Evolutionary conservation across 1,140 invertebrate genomes (phyloP).

Genomic region (Nasonia giraulti): DNA sequence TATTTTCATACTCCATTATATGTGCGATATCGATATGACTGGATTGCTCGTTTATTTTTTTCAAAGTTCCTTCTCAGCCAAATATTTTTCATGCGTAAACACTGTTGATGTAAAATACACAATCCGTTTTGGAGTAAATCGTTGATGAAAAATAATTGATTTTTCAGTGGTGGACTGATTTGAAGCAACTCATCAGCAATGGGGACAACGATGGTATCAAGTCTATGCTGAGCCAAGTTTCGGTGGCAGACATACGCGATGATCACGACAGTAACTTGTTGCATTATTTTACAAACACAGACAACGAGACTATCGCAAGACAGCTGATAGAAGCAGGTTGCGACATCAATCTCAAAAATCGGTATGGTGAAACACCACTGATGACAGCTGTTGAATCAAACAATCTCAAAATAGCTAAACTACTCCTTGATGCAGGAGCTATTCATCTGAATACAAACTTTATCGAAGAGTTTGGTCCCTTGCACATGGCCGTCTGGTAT

Average conservation of each 20-base stretch:
- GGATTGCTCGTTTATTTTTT: too few relatives aligned
- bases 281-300: constrained; percentile 14
- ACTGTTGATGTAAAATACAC: too few relatives aligned
- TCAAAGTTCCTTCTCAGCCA: too few relatives aligned
- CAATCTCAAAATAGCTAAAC: constrained; percentile 25
- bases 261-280: constrained; percentile 14
- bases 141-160: neutral
- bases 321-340: constrained; percentile 20
- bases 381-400: constrained; percentile 28
- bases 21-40: too few relatives aligned
- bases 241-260: constrained; percentile 8
- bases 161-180: constrained; percentile 36
- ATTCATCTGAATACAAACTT: constrained; percentile 3
- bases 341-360: constrained; percentile 28
- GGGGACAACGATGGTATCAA: neutral
- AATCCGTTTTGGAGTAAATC: neutral
- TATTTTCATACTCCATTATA: too few relatives aligned
- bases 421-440: constrained; percentile 22
- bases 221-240: constrained; percentile 23
- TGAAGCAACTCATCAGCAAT: neutral
- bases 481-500: constrained; percentile 28
- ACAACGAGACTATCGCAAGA: constrained; percentile 24
- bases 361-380: constrained; percentile 37
- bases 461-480: constrained; percentile 2
- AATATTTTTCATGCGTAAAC: too few relatives aligned